Conservation (phyloP, 2,113 vertebrate genomes). For the Otus sunia region DNA sequence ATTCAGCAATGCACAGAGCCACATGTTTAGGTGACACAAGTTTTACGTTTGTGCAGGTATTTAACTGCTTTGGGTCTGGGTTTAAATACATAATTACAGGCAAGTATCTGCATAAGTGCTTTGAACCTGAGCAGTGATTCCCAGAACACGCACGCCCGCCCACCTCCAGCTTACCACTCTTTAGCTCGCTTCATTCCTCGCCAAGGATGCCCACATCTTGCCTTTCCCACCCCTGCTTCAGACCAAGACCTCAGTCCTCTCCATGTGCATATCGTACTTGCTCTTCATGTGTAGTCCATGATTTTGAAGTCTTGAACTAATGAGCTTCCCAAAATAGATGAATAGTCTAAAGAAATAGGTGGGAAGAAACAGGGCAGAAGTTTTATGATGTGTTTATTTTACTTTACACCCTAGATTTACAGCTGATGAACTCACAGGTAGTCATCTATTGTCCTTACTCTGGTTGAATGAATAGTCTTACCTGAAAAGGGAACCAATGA, state of each 20-base stretch:
- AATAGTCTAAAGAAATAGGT: neutral
- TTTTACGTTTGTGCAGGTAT: neutral
- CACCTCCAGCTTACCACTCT: neutral
- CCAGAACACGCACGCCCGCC: neutral
- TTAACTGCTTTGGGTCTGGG: neutral
- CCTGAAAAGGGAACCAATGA: neutral
- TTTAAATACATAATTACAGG: neutral
- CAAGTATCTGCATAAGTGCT: neutral
- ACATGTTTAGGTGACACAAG: neutral
- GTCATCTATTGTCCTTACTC: neutral
- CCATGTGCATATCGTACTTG: neutral
- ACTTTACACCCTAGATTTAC: neutral
- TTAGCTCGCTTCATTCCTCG: neutral
- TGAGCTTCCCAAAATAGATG: neutral
- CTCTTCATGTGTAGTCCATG: neutral
- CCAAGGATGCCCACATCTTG: neutral
- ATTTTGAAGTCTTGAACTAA: neutral
- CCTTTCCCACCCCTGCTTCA: neutral
- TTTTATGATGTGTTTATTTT: neutral
- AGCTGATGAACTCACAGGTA: neutral
- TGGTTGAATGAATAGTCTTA: neutral
- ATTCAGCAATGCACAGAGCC: neutral
- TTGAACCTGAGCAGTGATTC: neutral
- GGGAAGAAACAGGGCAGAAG: neutral
- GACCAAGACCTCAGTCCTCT: neutral